Evolutionary conservation across 2,797 vertebrate species (phyloP).

Genomic region (Gorsachius magnificus): DNA sequence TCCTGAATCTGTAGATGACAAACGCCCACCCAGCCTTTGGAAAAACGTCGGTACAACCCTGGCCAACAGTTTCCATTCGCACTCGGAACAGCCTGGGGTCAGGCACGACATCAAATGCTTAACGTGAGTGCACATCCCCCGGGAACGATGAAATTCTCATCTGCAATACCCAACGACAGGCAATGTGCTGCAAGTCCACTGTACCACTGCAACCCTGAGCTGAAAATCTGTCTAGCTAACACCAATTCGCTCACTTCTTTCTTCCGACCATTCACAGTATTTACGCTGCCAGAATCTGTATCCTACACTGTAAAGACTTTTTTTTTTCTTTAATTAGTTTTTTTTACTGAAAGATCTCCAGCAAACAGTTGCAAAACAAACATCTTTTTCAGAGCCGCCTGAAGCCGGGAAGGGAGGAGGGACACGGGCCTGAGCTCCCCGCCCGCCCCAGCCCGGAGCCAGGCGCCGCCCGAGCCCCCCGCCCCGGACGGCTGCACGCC

Average conservation of each 20-base stretch:
- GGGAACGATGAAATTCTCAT: fast-evolving
- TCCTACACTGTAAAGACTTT: too few relatives aligned
- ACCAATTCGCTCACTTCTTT: too few relatives aligned
- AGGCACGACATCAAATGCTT: too few relatives aligned
- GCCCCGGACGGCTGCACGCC: neutral
- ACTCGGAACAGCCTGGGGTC: neutral
- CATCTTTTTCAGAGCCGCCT: neutral
- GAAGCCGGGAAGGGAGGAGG: too few relatives aligned
- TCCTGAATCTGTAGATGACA: neutral
- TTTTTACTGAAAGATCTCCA: neutral
- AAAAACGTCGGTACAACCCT: neutral
- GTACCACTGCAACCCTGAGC: too few relatives aligned
- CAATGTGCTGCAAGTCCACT: too few relatives aligned
- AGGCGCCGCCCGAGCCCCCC: too few relatives aligned
- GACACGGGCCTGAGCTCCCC: fast-evolving
- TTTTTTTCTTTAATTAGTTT: too few relatives aligned
- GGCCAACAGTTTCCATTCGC: neutral
- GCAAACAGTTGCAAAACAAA: neutral
- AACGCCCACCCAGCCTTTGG: fast-evolving
- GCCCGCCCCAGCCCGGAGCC: neutral
- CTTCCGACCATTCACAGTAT: neutral
- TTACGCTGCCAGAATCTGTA: neutral
- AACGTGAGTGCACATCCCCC: fast-evolving
- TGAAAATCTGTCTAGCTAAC: neutral
- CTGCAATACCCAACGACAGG: neutral